phyloP scores from a whole-genome alignment of 2,888 invertebrate species.

The Pachymerium ferrugineum region DNA sequence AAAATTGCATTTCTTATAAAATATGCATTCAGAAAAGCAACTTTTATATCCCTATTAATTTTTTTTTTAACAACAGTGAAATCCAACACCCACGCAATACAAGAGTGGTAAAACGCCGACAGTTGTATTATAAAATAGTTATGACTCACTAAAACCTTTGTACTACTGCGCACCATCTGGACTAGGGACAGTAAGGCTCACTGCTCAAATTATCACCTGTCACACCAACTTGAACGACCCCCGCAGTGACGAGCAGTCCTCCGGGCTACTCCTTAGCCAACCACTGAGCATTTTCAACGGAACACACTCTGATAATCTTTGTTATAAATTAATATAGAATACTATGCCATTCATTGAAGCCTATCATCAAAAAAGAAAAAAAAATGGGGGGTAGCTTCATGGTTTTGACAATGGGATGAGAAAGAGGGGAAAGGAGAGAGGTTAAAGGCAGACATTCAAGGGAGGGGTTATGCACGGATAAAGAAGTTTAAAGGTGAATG shows the following conservation, averaged over 20 bases:
- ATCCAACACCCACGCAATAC: no score
- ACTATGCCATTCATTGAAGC: background rate
- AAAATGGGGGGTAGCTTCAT: background rate
- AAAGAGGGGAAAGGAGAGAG: background rate
- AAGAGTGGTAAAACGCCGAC: no score
- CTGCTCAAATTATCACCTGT: constrained; percentile 28
- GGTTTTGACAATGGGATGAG: background rate
- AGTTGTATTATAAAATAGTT: no score
- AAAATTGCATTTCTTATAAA: no score
- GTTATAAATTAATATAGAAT: background rate
- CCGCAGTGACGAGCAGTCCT: background rate
- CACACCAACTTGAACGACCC: constrained; percentile 10
- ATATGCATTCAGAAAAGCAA: no score
- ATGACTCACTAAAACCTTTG: background rate
- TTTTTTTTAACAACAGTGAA: no score
- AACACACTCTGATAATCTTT: background rate
- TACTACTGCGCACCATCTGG: background rate
- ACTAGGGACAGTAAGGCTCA: background rate
- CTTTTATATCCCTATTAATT: no score
- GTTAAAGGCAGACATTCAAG: no score
- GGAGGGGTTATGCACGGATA: no score
- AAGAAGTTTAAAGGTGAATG: no score
- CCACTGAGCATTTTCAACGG: background rate
- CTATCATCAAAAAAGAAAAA: no score
- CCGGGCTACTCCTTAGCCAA: background rate